These are phyloP conservation scores for Zaprionus inermis DNA, from an alignment of 1,140 invertebrate species.

Conservation along the genomic window DNA sequence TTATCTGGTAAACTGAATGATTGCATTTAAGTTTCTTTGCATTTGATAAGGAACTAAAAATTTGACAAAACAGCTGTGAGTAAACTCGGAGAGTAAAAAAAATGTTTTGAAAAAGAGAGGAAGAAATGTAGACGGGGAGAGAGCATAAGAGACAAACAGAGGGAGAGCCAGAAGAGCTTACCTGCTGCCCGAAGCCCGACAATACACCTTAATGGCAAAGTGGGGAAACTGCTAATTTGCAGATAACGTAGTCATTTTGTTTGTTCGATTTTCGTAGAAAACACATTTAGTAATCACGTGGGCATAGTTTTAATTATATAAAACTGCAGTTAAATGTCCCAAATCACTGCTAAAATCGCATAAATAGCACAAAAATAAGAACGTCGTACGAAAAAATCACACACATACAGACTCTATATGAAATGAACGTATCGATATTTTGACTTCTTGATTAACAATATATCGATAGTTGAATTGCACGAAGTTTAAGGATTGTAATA, in stretches of 20 bases:
- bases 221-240: slow-evolving; percentile 45
- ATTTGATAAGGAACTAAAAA: slow-evolving; percentile 41
- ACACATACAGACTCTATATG: slow-evolving; percentile 38
- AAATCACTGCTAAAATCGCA: slow-evolving; percentile 24
- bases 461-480: slow-evolving; percentile 18
- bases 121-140: not conserved
- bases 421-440: slow-evolving; percentile 30
- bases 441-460: not conserved
- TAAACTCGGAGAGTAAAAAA: slow-evolving; percentile 28
- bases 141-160: slow-evolving; percentile 21
- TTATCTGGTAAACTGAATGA: not conserved
- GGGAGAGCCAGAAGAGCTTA: slow-evolving; percentile 37
- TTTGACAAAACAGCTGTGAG: slow-evolving; percentile 47
- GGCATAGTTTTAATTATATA: slow-evolving; percentile 21
- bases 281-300: slow-evolving; percentile 10
- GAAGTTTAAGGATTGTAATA: not conserved
- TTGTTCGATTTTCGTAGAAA: slow-evolving; percentile 16
- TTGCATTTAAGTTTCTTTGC: slow-evolving; percentile 34
- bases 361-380: slow-evolving; percentile 44
- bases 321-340: slow-evolving; percentile 18
- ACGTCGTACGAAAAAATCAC: slow-evolving; percentile 52
- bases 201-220: slow-evolving; percentile 43
- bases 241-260: slow-evolving; percentile 35
- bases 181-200: slow-evolving; percentile 53
- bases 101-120: slow-evolving; percentile 37